phyloP scores from a whole-genome alignment of 1,140 invertebrate species.

The Heliconius melpomene region DNA sequence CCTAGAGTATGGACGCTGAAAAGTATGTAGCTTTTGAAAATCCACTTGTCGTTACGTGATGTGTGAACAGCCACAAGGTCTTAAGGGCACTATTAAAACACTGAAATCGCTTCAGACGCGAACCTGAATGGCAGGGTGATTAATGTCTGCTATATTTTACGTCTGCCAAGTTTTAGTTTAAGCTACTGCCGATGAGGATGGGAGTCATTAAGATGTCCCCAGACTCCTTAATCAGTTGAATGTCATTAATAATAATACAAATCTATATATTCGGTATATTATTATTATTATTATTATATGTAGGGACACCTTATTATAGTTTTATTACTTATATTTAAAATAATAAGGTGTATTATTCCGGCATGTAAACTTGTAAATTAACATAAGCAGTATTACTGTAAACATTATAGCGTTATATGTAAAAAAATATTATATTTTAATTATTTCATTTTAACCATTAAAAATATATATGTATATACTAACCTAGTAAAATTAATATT shows the following conservation, averaged over 20 bases:
- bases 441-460: too few species aligned
- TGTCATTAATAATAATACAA: not conserved
- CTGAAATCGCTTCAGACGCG: slow-evolving; percentile 13
- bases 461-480: too few species aligned
- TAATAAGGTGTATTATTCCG: too few species aligned
- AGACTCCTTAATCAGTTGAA: slow-evolving; percentile 9
- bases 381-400: too few species aligned
- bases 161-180: slow-evolving; percentile 13
- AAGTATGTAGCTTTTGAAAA: slow-evolving; percentile 8
- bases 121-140: slow-evolving; percentile 9
- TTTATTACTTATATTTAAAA: too few species aligned
- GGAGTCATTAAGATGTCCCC: not conserved
- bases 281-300: too few species aligned
- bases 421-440: too few species aligned
- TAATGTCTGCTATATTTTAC: slow-evolving; percentile 11
- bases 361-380: too few species aligned
- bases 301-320: too few species aligned
- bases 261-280: too few species aligned
- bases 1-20: not conserved
- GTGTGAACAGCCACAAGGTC: slow-evolving; percentile 8
- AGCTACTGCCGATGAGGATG: slow-evolving; percentile 1
- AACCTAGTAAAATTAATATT: too few species aligned
- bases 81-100: slow-evolving; percentile 15
- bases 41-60: not conserved
- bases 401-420: too few species aligned